Evolutionary conservation across 2,797 vertebrate species (phyloP), one percentile per base, ranked within the genome.

Genomic region (Oreochromis mossambicus): DNA sequence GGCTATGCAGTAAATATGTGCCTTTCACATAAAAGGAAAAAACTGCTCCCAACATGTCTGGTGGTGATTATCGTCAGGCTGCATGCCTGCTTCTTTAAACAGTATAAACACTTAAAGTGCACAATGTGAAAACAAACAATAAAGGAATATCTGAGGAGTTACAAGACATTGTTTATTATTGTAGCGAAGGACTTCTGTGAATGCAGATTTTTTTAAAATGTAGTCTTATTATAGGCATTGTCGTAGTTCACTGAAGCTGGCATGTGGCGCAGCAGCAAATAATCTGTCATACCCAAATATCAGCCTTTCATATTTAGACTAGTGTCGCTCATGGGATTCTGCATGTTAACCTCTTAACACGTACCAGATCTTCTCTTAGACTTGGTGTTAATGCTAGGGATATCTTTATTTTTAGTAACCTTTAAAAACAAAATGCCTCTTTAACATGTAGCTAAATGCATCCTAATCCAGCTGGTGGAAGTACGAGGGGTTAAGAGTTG

Each of bases 21-120:
- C 34, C 82, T 86, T 84, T 63, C 88, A 88, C 14, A 24, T 91
- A 79, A 89, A 89, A 63, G 34, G 85, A 54, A 21, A 91, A 88
- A 88, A 68, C 38, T 14, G 21, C 70, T 82, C 56, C 86, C 61
- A 78, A 78, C n/a, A 83, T 84, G 83, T 83, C 90, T 92, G 91
- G 50, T 14, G 79, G 79, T 91, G 82, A 91, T 93, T 91, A 92
- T 86, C 11, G 1, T 48, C 84, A 76, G 81, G 84, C 73, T 83
- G 80, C 76, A 78, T 70, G 83, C 88, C 82, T 87, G 77, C 66
- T 15, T 75, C 82, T 80, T 86, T 29, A 90, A 89, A 79, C 43
- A 48, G 75, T 56, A 51, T 79, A 80, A 92, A 90, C 82, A 81
- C 73, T 80, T 48, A 2, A 55, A 68, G 77, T n/a, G 14, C 19